Evolutionary conservation across 2,113 vertebrate genomes (phyloP), one percentile per base, ranked within the genome.

Genomic region (Spilogale gracilis): DNA sequence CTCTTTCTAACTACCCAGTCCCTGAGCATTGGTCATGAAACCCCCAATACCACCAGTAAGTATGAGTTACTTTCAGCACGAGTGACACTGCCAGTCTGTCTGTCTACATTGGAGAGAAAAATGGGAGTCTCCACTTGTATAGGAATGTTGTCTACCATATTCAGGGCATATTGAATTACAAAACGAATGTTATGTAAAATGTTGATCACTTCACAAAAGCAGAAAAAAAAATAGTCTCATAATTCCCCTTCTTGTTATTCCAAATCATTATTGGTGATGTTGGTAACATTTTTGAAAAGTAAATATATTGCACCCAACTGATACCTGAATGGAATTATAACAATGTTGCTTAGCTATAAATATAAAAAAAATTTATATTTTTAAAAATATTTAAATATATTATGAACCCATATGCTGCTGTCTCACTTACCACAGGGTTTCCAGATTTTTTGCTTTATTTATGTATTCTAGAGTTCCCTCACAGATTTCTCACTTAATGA

Each of bases 1-100:
- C 52, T 1, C 71, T 54, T 85, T 63, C 78, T 63, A 67, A 54
- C 14, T 48, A 83, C 16, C 4, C 38, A 74, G 43, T 86, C 18
- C 52, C 30, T 56, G 58, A 67, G 17, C 1, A 63, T 18, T 21
- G 16, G 8, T 73, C 48, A 45, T 45, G 18, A 71, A 86, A 65
- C 4, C 7, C 1, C n/a, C 32, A 65, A 5, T 5, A 60, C 7
- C 2, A 18, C 2, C 9, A 14, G 11, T 4, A n/a, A n/a, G 3
- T 43, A 43, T 54, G 52, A 69, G 10, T 25, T 30, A 67, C 14
- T 71, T 88, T 45, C 18, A 52, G 5, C 2, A 71, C 32, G 1
- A n/a, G 13, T 82, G 6, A 43, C 20, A 45, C 38, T 76, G 14
- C 14, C 16, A 8, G 0, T 52, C 4, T 65, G 7, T 71, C 12